Base-by-base conservation (phyloP, 2,797 vertebrate genomes). In the Bovichtus variegatus region DNA sequence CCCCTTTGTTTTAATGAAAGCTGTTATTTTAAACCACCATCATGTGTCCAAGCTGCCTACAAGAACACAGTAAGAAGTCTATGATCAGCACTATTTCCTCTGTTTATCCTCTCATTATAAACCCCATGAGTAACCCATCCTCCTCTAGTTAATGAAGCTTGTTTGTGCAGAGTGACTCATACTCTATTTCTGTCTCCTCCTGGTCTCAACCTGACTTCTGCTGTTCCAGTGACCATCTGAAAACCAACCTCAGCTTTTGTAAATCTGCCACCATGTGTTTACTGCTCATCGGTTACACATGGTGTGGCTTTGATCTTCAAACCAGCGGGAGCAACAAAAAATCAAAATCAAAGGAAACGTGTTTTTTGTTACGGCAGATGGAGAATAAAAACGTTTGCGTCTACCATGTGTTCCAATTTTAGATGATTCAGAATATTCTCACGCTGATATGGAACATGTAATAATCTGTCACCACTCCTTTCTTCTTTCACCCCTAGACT, bases 401-500 rank as follows among this genome's bases (percentile, higher is more conserved):
- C 15, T 46, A 44, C 49, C 50, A 47, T 53, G 59, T 84, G 49
- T 53, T 43, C n/a, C 0, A 5, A 29, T 71, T 67, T 49, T 34
- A 50, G 51, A 49, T 34, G 34, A 62, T 71, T 73, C 19, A 40
- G 10, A 27, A 41, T 38, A 46, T 3, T 47, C 50, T 70, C 58
- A 19, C 40, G 49, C 57, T 70, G 47, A n/a, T n/a, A 34, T 8
- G 8, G 6, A 34, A 34, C n/a, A 34, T 34, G 7, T 31, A 34
- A 31, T 31, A 34, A 9, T 34, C 31, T 34, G 31, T 34, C 31
- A 1, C 31, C 31, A 9, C 7, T 34, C 31, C 34, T 34, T 34
- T 34, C 9, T 77, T 40, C 19, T 65, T 11, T 63, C 23, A 49
- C 83, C 65, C 65, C 73, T 78, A 99, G 98, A 99, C 98, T 58